Evolutionary conservation across 2,888 invertebrate species (phyloP).

Genomic region (Timema cristinae): DNA sequence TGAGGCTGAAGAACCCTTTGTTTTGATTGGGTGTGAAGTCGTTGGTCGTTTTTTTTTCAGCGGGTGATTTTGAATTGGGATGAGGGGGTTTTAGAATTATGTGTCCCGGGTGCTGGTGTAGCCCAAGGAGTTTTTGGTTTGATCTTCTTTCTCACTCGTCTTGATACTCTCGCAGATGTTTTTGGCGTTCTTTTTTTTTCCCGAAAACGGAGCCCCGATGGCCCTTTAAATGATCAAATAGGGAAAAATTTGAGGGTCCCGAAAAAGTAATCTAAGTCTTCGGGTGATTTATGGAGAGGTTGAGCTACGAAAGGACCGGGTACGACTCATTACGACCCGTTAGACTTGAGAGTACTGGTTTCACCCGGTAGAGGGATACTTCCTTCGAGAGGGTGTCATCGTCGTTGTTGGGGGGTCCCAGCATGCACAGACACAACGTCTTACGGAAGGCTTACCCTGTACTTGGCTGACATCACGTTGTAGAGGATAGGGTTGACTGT

Average conservation of each 20-base stretch:
- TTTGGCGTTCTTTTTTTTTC: not conserved
- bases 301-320: not conserved
- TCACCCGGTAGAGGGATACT: slow-evolving; percentile 1
- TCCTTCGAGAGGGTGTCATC: slow-evolving; percentile 23
- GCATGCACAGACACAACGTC: slow-evolving; percentile 61
- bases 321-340: not conserved
- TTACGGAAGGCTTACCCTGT: slow-evolving; percentile 73
- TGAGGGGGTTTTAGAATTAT: no score
- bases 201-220: not conserved
- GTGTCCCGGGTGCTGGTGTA: not conserved
- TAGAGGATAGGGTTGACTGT: slow-evolving; percentile 85
- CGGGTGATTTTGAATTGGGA: no score
- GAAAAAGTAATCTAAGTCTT: not conserved
- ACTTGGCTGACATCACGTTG: slow-evolving; percentile 75
- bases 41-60: no score
- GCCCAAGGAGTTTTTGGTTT: not conserved
- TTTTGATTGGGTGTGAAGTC: no score
- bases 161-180: not conserved
- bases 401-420: not conserved
- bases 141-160: not conserved
- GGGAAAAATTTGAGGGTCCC: no score
- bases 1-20: not conserved
- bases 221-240: not conserved
- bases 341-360: slow-evolving; percentile 1
- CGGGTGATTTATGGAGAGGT: not conserved